A percentile compares a stretch with the other conserved stretches of the same genome.
These are phyloP conservation scores for Trachelus iudaicus DNA, from an alignment of 2,888 invertebrate genomes.

Conservation along the genomic window DNA sequence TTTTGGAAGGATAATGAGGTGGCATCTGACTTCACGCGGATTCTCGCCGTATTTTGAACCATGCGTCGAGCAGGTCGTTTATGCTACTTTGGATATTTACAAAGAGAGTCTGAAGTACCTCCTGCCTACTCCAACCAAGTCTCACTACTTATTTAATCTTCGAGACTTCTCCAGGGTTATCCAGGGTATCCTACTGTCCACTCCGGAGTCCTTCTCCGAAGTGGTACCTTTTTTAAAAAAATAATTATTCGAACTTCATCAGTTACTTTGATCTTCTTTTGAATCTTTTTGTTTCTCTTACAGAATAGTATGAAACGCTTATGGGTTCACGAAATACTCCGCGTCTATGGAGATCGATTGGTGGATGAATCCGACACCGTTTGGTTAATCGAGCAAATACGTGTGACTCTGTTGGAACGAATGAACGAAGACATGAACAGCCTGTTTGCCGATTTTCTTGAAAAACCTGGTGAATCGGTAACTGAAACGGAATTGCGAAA, in stretches of 20 bases:
- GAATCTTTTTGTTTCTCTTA: slow-evolving; percentile 42
- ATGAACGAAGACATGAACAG: slow-evolving; percentile 77
- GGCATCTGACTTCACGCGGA: slow-evolving; percentile 93
- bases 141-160: slow-evolving; percentile 94
- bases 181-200: slow-evolving; percentile 88
- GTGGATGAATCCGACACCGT: slow-evolving; percentile 83
- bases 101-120: slow-evolving; percentile 82
- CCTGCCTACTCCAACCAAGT: slow-evolving; percentile 92
- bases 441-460: slow-evolving; percentile 77
- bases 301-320: slow-evolving; percentile 87
- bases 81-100: slow-evolving; percentile 87
- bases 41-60: slow-evolving; percentile 91
- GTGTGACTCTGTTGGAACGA: slow-evolving; percentile 70
- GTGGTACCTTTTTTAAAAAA: neutral
- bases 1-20: slow-evolving; percentile 87
- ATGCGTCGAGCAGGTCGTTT: slow-evolving; percentile 85
- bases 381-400: slow-evolving; percentile 82
- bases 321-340: slow-evolving; percentile 93
- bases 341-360: slow-evolving; percentile 93
- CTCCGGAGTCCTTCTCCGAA: slow-evolving; percentile 85
- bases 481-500: slow-evolving; percentile 86
- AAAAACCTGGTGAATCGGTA: slow-evolving; percentile 68
- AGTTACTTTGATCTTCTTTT: neutral
- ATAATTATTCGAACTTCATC: neutral
- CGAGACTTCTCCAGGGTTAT: slow-evolving; percentile 94